phyloP scores from a whole-genome alignment of 1,140 invertebrate genomes.

The Trachelipus rathkii region DNA sequence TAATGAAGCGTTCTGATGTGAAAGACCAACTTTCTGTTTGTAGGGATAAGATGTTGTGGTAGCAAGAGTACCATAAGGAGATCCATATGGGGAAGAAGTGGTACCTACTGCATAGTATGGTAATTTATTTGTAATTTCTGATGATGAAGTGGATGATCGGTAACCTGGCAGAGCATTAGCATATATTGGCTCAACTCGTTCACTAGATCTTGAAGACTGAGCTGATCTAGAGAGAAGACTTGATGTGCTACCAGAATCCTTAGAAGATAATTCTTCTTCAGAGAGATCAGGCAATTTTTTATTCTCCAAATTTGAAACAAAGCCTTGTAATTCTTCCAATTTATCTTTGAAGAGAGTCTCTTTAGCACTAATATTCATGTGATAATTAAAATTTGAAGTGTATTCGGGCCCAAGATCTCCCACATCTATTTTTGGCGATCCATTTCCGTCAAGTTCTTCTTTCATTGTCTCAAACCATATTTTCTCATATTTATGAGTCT shows the following conservation, averaged over 20 bases:
- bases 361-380: conserved; percentile 35
- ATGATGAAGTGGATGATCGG: conserved; percentile 10
- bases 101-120: conserved; percentile 23
- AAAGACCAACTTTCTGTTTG: background rate
- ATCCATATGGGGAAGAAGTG: background rate
- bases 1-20: background rate
- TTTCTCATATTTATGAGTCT: conserved; percentile 41
- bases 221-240: conserved; percentile 31
- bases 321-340: conserved; percentile 34
- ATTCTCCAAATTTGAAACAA: conserved; percentile 30
- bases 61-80: conserved; percentile 35
- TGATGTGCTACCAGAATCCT: conserved; percentile 30
- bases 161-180: conserved; percentile 22
- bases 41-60: conserved; percentile 23
- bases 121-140: conserved; percentile 16
- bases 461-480: conserved; percentile 43
- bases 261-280: conserved; percentile 30
- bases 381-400: background rate
- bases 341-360: conserved; percentile 37
- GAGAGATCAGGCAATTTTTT: conserved; percentile 21
- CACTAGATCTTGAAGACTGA: conserved; percentile 29
- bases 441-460: conserved; percentile 21
- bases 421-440: conserved; percentile 10
- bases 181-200: conserved; percentile 32
- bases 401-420: conserved; percentile 11